phyloP scores from a whole-genome alignment of 1,140 invertebrate genomes.

The Paralvinella palmiformis region DNA sequence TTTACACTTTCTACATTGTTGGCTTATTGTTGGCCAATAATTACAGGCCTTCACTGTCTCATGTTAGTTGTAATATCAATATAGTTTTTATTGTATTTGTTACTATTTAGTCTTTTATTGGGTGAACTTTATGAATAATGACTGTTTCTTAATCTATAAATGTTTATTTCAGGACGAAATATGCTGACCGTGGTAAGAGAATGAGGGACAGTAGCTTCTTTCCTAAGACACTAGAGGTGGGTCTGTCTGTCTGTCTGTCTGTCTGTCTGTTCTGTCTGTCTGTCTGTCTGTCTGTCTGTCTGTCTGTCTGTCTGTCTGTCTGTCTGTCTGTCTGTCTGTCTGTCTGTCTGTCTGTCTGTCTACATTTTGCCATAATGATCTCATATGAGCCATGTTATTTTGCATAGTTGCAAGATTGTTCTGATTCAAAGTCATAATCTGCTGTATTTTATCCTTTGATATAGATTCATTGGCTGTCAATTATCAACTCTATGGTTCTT shows the following conservation, averaged over 20 bases:
- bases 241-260: neutral
- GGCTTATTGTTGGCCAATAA: too few species aligned
- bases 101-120: slow-evolving; percentile 5
- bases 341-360: neutral
- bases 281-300: neutral
- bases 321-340: too few species aligned
- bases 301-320: too few species aligned
- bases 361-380: too few species aligned
- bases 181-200: slow-evolving; percentile 46
- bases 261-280: neutral
- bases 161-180: slow-evolving; percentile 43
- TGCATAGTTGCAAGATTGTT: slow-evolving; percentile 1
- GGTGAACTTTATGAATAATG: too few species aligned
- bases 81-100: slow-evolving; percentile 8
- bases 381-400: too few species aligned
- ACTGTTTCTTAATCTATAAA: too few species aligned
- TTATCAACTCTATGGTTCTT: slow-evolving; percentile 56
- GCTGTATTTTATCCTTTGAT: slow-evolving; percentile 21
- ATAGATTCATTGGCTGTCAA: slow-evolving; percentile 57
- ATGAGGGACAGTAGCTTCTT: slow-evolving; percentile 53
- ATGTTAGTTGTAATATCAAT: neutral
- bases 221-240: slow-evolving; percentile 53
- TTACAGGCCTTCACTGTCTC: too few species aligned
- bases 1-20: too few species aligned
- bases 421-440: neutral